Base-by-base conservation (phyloP, 2,888 invertebrate genomes). In the Diarsia mendica region DNA sequence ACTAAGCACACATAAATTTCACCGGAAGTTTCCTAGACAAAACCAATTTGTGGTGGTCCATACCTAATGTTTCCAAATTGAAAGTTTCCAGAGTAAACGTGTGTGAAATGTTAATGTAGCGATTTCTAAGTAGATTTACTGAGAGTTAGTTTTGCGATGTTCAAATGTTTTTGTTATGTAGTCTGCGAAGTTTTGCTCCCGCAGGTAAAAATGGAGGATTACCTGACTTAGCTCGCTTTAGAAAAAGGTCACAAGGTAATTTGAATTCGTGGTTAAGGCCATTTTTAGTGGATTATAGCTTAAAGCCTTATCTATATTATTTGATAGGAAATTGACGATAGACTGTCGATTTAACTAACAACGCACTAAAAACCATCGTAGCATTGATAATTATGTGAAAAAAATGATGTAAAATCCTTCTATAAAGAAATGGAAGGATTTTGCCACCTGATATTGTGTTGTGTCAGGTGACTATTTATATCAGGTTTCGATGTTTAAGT, bases 41-140 rank as follows among this genome's bases (percentile, higher is more conserved):
- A 71, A 72, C 63, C 61, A 66, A 75, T 69, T 67, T 72, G 67
- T 64, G 51, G 64, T 53, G 58, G 53, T 58, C 67, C 68, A 23
- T 67, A n/a, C n/a, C n/a, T n/a, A 53, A 55, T 70, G 55, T 44
- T 76, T 65, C 63, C 48, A 70, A 72, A 69, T 70, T 53, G n/a
- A 51, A 78, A 75, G 64, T 74, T 77, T 77, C 77, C 20, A 69
- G 48, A 70, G 28, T 60, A 67, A 72, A 75, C 72, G 70, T 72
- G 75, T 82, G 53, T 63, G 65, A 78, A 78, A 78, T 76, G 48
- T 76, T 78, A 68, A 77, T 67, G 60, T 72, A 64, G 72, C 23
- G 55, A 64, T 70, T 81, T 61, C 61, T 18, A 66, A 84, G 63
- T 73, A 61, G 67, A 75, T 72, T 64, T 60, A 49, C 48, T n/a